Evolutionary conservation across 1,140 invertebrate species (phyloP), one percentile per base, ranked within the genome.

Genomic region (Pissodes strobi): DNA sequence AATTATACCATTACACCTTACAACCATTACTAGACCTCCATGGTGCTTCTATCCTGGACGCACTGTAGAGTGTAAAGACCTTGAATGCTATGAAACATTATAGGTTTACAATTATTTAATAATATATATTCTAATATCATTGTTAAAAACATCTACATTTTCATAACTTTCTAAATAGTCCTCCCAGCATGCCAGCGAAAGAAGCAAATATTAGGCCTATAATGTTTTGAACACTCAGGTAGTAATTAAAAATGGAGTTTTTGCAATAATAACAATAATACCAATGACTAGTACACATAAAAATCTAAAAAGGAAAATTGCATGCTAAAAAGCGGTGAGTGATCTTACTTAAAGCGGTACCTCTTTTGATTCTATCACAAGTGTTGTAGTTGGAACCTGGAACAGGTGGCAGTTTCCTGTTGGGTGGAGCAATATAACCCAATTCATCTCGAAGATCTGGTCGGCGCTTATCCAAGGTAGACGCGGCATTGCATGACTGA

Each of bases 381-480:
- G 93, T 95, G 78, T 93, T 94, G 80, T 94, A 94, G 79, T 94
- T 93, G 13, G 91, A 93, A 58, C 92, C 92, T 34, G 92, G 93
- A 1, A 95, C 92, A 9, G 92, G 92, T 6, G 92, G 93, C 39
- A 94, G 82, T 79, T 95, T 94, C 63, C 93, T 84, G 78, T 95
- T 95, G 27, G 93, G 93, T 22, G 92, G 93, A 0, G 93, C 92
- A 75, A 95, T 94, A 79, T 95, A 95, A 22, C 92, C 93, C 4
- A 95, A 83, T 79, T 95, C 92, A 76, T 94, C 92, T 9, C 91
- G 86, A 19, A 94, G 81, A 66, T 92, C 91, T 1, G 89, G 90
- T 23, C 88, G 84, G 64, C 91, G 86, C 79, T 94, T 94, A 79
- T 93, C 91, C 70, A 93, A 79, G 0, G 91, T 93, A 48, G 91